Evolutionary conservation across 2,888 invertebrate species (phyloP).

Genomic region (Pocota personata): DNA sequence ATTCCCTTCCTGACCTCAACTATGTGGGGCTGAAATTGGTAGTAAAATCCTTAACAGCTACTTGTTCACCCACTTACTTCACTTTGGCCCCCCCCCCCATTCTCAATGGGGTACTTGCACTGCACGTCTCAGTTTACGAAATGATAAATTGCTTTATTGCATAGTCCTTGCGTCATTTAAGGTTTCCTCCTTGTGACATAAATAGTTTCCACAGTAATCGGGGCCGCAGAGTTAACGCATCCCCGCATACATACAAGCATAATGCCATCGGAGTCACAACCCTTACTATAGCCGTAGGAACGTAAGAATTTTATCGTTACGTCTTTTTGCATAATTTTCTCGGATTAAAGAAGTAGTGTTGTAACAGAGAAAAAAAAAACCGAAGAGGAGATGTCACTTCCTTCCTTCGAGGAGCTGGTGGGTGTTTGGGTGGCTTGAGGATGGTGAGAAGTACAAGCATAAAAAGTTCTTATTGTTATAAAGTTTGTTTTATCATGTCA

Average conservation of each 20-base stretch:
- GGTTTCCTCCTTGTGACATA: conserved; percentile 29
- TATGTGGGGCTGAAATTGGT: not conserved
- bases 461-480: conserved; percentile 63
- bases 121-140: conserved; percentile 27
- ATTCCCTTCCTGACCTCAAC: conserved; percentile 1
- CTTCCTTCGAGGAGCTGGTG: conserved; percentile 19
- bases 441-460: conserved; percentile 24
- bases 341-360: conserved; percentile 51
- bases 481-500: conserved; percentile 57
- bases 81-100: not conserved
- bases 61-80: not conserved
- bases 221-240: not conserved
- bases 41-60: conserved; percentile 11
- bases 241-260: not conserved
- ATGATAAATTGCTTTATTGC: conserved; percentile 68
- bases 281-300: not conserved
- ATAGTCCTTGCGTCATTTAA: conserved; percentile 62
- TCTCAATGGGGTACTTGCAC: conserved; percentile 29
- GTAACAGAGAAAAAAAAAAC: not conserved
- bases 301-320: conserved; percentile 50
- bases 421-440: no score
- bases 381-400: conserved; percentile 40
- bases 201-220: conserved; percentile 45
- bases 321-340: conserved; percentile 70
- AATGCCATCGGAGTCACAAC: conserved; percentile 18